Evolutionary conservation across 2,797 vertebrate genomes (phyloP).

Genomic region (Melanotaenia parkinsoni): DNA sequence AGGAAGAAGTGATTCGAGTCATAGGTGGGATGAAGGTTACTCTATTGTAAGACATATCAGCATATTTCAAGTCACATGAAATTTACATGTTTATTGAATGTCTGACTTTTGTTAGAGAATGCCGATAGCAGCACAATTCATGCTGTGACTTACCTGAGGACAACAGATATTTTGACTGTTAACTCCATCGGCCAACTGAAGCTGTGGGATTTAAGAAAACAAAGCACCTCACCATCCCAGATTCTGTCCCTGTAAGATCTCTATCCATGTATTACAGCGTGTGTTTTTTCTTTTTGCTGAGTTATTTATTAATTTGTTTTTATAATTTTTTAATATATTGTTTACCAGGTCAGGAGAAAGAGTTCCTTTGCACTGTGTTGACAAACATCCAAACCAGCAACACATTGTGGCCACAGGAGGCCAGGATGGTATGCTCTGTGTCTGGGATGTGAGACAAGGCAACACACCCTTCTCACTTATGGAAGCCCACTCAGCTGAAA

Average conservation of each 20-base stretch:
- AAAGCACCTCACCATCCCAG: conserved; percentile 91
- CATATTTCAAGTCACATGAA: neutral
- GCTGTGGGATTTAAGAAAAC: conserved; percentile 95
- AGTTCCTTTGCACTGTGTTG: conserved; percentile 94
- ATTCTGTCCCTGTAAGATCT: conserved; percentile 83
- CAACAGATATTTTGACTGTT: conserved; percentile 94
- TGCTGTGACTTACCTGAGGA: conserved; percentile 92
- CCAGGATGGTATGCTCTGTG: conserved; percentile 96
- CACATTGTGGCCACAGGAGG: conserved; percentile 96
- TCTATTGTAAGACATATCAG: neutral
- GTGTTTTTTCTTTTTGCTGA: rapidly evolving
- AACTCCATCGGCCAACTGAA: conserved; percentile 98
- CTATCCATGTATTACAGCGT: neutral
- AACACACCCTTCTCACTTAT: conserved; percentile 91
- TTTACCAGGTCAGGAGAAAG: conserved; percentile 87
- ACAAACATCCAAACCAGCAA: conserved; percentile 96
- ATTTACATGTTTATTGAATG: neutral
- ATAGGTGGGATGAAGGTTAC: conserved; percentile 84
- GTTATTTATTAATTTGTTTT: neutral
- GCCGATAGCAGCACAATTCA: conserved; percentile 98
- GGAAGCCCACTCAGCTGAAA: conserved; percentile 96
- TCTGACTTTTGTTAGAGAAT: conserved; percentile 83
- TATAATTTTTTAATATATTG: neutral
- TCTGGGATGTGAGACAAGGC: conserved; percentile 96
- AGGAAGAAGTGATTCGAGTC: conserved; percentile 84